Evolutionary conservation across 2,888 invertebrate species (phyloP), one percentile per base, ranked within the genome.

Genomic region (Panopea generosa): DNA sequence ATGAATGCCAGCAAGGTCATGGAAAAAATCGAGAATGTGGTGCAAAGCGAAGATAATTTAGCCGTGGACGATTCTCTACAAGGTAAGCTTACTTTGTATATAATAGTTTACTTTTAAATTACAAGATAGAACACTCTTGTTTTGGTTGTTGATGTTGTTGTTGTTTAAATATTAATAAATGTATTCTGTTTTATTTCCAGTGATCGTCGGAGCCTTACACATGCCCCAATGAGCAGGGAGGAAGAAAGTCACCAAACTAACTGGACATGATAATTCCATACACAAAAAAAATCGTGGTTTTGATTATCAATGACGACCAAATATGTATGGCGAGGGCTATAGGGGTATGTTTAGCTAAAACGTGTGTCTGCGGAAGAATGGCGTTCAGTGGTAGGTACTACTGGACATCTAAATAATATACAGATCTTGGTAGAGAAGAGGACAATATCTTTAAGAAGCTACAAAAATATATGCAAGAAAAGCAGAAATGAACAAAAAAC

Each of bases 11-110:
- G 56, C 1, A 55, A 66, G 55, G 43, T 66, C 29, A 24, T 66
- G 53, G 2, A 16, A 4, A 66, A 66, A 20, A 20, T 56, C 4
- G 65, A 66, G 29, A 56, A 56, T 47, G 65, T 66, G 18, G 14
- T 65, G 27, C 63, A 65, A 53, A 53, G 53, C 40, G 53, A 65
- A 26, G 53, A 65, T 26, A 65, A 20, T 26, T 27, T 65, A 7
- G 40, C 52, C 40, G 52, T 65, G 24, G 55, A 53, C 38, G 43
- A 53, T 20, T 38, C 63, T 3, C 52, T 65, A 53, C 53, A 65
- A 53, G 63, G 63, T 65, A 40, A 20, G 27, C 11, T 11, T 33
- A n/a, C n/a, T n/a, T n/a, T n/a, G n/a, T n/a, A n/a, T n/a, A n/a
- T n/a, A n/a, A 7, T 33, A 33, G 11, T 7, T 11, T 33, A 33